phyloP scores from a whole-genome alignment of 2,888 invertebrate genomes.

The Plagiodera versicolora region DNA sequence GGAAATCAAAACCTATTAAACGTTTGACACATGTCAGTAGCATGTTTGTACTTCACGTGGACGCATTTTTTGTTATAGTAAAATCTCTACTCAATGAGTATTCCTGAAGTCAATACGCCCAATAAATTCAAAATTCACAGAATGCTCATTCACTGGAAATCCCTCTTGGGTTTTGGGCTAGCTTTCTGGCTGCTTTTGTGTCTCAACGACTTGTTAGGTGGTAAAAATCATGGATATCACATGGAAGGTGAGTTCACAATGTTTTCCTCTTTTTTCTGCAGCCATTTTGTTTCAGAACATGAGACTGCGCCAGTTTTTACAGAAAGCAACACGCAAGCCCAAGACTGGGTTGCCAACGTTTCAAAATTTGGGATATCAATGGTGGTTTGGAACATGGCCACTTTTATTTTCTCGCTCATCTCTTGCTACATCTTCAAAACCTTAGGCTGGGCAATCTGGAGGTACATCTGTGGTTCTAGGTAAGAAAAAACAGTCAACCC shows the following conservation, averaged over 20 bases:
- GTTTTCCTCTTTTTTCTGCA: neutral
- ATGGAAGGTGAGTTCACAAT: conserved; percentile 18
- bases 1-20: too few species aligned
- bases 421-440: conserved; percentile 33
- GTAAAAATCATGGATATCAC: conserved; percentile 17
- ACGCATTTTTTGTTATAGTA: conserved; percentile 8
- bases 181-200: conserved; percentile 45
- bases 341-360: neutral
- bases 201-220: conserved; percentile 39
- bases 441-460: conserved; percentile 28
- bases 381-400: conserved; percentile 36
- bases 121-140: conserved; percentile 13
- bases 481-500: conserved; percentile 8
- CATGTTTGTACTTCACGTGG: conserved; percentile 3
- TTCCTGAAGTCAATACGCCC: neutral
- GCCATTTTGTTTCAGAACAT: neutral
- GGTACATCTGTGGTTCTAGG: conserved; percentile 26
- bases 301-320: neutral
- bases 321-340: neutral
- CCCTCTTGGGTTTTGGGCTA: conserved; percentile 42
- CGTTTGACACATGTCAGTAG: conserved; percentile 12
- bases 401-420: conserved; percentile 36
- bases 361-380: conserved; percentile 35
- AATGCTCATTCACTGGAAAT: conserved; percentile 45
- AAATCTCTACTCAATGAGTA: conserved; percentile 2